Evolutionary conservation across 2,888 invertebrate genomes (phyloP), one percentile per base, ranked within the genome.

Genomic region (Alcis repandata): DNA sequence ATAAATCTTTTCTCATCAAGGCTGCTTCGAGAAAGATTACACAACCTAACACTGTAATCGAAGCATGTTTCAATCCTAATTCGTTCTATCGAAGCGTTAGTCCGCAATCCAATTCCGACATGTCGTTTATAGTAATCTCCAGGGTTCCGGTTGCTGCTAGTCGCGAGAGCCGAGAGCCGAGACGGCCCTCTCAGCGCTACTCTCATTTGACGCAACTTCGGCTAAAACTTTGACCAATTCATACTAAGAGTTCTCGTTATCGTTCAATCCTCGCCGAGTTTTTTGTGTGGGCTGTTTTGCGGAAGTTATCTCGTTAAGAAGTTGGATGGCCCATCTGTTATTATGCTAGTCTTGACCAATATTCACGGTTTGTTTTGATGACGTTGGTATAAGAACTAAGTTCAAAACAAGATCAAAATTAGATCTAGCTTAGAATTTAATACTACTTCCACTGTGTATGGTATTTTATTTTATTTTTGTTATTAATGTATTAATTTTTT

Each of bases 61-160:
- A 66, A 60, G 57, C 45, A 68, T 70, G 70, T 69, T 69, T 68
- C 67, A 58, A 58, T 60, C 63, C 61, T 69, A 72, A 72, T 68
- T 69, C 68, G 70, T 63, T 69, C 63, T 59, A 70, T 69, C 64
- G 53, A 59, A 65, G 63, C 57, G 76, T 67, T 72, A 73, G 76
- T 73, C 75, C 68, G 67, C 74, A 79, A 78, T 78, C 69, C 75
- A 78, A 75, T 79, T 77, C 71, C 74, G 61, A 68, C 68, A 73
- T 73, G 75, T 77, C 77, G 77, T 76, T 78, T 75, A 72, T 71
- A 75, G 79, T 80, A 79, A 79, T 78, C 75, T 76, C 75, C 67
- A 53, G 77, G 77, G 79, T 67, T 76, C 72, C 70, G 75, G 71
- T 78, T 70, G 71, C 77, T 78, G 75, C 77, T 76, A 76, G 67